These are phyloP conservation scores for Diaphora mendica DNA, from an alignment of 2,888 invertebrate genomes.

Conservation along the genomic window DNA sequence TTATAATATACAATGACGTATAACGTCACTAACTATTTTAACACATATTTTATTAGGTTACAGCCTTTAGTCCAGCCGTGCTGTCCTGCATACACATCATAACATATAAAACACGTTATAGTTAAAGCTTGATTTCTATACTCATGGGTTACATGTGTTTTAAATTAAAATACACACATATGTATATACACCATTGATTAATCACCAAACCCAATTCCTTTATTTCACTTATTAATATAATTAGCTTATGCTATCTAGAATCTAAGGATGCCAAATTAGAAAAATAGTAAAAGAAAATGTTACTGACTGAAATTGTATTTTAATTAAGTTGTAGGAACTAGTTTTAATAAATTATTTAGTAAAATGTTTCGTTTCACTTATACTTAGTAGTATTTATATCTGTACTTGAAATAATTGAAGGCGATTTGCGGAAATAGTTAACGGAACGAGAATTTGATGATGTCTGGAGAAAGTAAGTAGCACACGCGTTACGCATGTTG, in stretches of 20 bases:
- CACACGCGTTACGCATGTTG: background rate
- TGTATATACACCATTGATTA: constrained; percentile 40
- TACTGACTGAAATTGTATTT: constrained; percentile 55
- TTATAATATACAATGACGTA: background rate
- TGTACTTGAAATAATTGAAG: background rate
- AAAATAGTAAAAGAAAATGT: constrained; percentile 43
- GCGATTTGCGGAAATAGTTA: background rate
- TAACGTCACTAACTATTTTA: background rate
- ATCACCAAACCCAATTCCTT: constrained; percentile 62
- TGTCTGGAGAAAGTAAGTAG: background rate
- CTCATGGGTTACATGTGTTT: constrained; percentile 31
- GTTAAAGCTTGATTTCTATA: constrained; percentile 73
- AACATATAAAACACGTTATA: constrained; percentile 61
- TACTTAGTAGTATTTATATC: constrained; percentile 16
- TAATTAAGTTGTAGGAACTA: constrained; percentile 68
- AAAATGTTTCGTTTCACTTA: constrained; percentile 46
- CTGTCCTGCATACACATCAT: constrained; percentile 11
- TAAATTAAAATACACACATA: constrained; percentile 31
- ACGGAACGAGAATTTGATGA: background rate
- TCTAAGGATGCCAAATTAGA: constrained; percentile 38
- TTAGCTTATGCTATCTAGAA: constrained; percentile 35
- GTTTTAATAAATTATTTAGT: constrained; percentile 72
- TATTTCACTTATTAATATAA: constrained; percentile 56
- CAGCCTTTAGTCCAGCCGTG: background rate
- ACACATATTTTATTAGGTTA: background rate